Base-by-base conservation (phyloP, 2,113 vertebrate species). In the Sapajus apella region DNA sequence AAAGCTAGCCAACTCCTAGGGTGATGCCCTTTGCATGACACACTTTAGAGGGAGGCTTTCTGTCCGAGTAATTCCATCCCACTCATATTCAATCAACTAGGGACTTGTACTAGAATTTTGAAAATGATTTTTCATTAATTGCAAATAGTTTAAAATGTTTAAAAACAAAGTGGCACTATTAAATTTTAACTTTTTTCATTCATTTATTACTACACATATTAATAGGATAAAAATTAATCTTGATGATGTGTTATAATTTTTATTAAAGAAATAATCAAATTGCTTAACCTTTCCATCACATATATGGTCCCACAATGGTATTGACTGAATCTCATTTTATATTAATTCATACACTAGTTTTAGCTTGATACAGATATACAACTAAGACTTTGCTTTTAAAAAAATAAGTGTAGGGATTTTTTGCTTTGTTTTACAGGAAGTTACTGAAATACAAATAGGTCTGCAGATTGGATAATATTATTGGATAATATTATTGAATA, bases 341-440 rank as follows among this genome's bases (percentile, higher is more conserved):
- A 58, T 93, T 50, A 66, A 89, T 90, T 20, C 2, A 58, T 12
- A 77, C 17, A 58, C 95, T 85, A 86, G 17, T 90, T 96, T 97
- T 86, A 50, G 61, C 55, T 68, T 23, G 18, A 30, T 47, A 84
- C 45, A 88, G 13, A 76, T 85, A 37, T 64, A 30, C 12, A 93
- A 27, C 52, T 77, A 52, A 86, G 23, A 55, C 17, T 45, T 73
- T 8, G 27, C 55, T 85, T 56, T 52, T 18, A 47, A 14, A 86
- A 91, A 30, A 85, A 8, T 45, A 23, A 86, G 3, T 27, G 11
- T 61, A 87, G 30, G 12, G 10, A 55, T 96, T 66, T 47, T 79
- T 77, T n/a, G 70, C 79, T 73, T 32, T 32, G 14, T 18, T 70
- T 70, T 40, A 64, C 18, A 55, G 9, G 8, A 64, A 89, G 32